Conservation (phyloP, 2,797 vertebrate genomes). For the Eulemur albifrons region DNA sequence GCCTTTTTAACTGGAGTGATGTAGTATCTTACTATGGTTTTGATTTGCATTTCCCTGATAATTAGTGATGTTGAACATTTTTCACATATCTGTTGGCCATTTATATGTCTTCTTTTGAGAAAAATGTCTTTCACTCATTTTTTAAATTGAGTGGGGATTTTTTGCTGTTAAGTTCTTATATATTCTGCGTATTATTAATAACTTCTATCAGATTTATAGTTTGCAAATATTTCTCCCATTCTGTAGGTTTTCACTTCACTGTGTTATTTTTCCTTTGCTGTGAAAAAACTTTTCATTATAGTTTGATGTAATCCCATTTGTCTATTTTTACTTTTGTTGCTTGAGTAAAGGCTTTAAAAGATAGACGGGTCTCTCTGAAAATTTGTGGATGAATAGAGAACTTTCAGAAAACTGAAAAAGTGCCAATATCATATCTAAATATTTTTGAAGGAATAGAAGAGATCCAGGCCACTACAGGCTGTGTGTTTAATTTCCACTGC, state of each 20-base stretch:
- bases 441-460: slow-evolving; percentile 51
- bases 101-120: background rate
- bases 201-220: background rate
- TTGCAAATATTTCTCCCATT: background rate
- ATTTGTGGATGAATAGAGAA: background rate
- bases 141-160: background rate
- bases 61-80: background rate
- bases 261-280: background rate
- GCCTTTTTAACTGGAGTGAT: background rate
- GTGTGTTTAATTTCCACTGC: slow-evolving; percentile 42
- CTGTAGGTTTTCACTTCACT: background rate
- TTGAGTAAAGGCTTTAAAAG: background rate
- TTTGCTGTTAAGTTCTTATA: background rate
- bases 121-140: background rate
- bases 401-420: slow-evolving; percentile 18
- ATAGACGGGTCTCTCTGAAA: background rate
- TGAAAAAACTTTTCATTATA: background rate
- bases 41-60: background rate
- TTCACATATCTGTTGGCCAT: background rate
- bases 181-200: background rate
- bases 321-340: background rate
- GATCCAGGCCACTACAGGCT: background rate
- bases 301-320: background rate
- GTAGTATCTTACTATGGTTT: background rate
- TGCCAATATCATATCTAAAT: slow-evolving; percentile 26